phyloP scores from a whole-genome alignment of 2,888 invertebrate species.

The Sceliomorpha sp. region DNA sequence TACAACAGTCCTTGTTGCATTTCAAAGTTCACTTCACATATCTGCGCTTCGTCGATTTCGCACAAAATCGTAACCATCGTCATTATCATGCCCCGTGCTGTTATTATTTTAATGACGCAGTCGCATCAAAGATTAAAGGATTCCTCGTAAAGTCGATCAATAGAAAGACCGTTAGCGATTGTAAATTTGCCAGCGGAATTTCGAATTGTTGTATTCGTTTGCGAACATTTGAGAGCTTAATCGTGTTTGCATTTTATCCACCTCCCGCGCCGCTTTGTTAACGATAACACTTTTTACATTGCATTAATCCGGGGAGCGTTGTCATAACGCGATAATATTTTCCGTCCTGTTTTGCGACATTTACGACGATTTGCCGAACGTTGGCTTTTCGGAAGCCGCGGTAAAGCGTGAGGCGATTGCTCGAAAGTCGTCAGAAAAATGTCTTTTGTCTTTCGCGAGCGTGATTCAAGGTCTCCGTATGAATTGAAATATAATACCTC shows the following conservation, averaged over 20 bases:
- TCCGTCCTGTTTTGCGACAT: too few relatives aligned
- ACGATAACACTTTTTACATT: too few relatives aligned
- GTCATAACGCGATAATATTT: too few relatives aligned
- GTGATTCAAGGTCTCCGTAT: background rate
- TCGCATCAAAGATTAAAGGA: slow-evolving; percentile 56
- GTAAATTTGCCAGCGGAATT: background rate
- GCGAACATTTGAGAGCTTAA: slow-evolving; percentile 30
- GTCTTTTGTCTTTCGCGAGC: background rate
- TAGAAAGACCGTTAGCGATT: slow-evolving; percentile 34
- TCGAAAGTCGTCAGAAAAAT: too few relatives aligned
- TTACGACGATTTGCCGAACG: too few relatives aligned
- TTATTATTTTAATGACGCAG: slow-evolving; percentile 73
- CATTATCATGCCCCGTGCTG: slow-evolving; percentile 71
- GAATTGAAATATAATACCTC: slow-evolving; percentile 8
- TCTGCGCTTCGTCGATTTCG: slow-evolving; percentile 73
- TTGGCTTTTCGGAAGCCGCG: too few relatives aligned
- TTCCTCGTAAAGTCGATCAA: slow-evolving; percentile 37
- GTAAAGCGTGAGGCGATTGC: too few relatives aligned
- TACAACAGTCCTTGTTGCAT: slow-evolving; percentile 53
- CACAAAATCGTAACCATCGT: slow-evolving; percentile 75
- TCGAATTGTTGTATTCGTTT: slow-evolving; percentile 44
- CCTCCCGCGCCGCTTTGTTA: too few relatives aligned
- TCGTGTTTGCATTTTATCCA: too few relatives aligned
- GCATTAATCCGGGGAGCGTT: too few relatives aligned
- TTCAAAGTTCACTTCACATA: slow-evolving; percentile 68